A percentile compares a stretch with the other conserved stretches of the same genome.
Evolutionary conservation across 2,113 vertebrate genomes (phyloP).

Genomic region (Hippocampus guttulatus): DNA sequence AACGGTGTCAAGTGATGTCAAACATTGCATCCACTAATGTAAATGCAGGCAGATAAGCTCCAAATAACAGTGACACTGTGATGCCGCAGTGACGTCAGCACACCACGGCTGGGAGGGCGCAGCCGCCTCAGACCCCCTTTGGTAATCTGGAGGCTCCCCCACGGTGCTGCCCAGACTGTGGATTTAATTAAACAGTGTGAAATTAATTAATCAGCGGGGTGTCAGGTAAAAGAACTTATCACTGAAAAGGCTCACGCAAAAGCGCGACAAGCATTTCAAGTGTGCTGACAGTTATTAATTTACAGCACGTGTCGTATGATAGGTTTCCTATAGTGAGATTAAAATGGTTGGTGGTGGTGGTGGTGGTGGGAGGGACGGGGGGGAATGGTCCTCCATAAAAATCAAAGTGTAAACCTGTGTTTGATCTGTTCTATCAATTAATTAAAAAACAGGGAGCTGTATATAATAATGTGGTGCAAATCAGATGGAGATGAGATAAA

Average conservation of each 20-base stretch:
- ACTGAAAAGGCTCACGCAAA: slow-evolving; percentile 54
- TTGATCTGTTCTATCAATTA: slow-evolving; percentile 79
- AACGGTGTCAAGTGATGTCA: slow-evolving; percentile 35
- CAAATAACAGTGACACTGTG: slow-evolving; percentile 76
- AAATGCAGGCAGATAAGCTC: slow-evolving; percentile 65
- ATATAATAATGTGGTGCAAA: slow-evolving; percentile 78
- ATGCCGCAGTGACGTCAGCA: slow-evolving; percentile 78
- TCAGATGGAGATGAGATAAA: slow-evolving; percentile 81
- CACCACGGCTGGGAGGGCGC: slow-evolving; percentile 67
- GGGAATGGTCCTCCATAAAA: slow-evolving; percentile 58
- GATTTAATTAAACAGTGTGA: slow-evolving; percentile 77
- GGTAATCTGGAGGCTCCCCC: slow-evolving; percentile 56
- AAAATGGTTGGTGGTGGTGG: slow-evolving; percentile 33
- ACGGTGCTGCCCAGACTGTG: slow-evolving; percentile 60
- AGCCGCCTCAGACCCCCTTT: slow-evolving; percentile 52
- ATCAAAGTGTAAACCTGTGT: slow-evolving; percentile 76
- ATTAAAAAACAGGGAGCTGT: slow-evolving; percentile 70
- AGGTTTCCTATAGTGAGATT: slow-evolving; percentile 46
- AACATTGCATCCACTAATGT: slow-evolving; percentile 20
- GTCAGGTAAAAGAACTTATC: slow-evolving; percentile 66
- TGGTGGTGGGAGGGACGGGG: neutral
- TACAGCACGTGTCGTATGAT: slow-evolving; percentile 40
- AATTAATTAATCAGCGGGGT: slow-evolving; percentile 73
- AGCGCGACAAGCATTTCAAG: slow-evolving; percentile 63
- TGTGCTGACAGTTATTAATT: slow-evolving; percentile 67